Evolutionary conservation across 2,888 invertebrate genomes (phyloP).

Genomic region (Ernsta delagoae): DNA sequence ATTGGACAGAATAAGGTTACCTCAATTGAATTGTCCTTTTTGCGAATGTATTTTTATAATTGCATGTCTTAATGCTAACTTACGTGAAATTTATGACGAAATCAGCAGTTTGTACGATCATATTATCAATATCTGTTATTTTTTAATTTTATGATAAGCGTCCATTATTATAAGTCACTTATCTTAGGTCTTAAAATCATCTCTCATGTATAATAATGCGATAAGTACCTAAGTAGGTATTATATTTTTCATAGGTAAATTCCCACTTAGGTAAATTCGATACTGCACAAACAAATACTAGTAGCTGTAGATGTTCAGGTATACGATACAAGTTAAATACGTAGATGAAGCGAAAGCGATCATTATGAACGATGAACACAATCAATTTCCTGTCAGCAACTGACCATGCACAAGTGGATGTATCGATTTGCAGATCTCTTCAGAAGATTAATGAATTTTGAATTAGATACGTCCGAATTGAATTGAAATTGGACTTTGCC

Average conservation of each 20-base stretch:
- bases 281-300: not conserved
- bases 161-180: too few species aligned
- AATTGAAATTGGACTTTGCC: constrained; percentile 76
- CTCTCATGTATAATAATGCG: too few species aligned
- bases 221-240: too few species aligned
- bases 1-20: constrained; percentile 46
- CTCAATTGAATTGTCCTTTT: constrained; percentile 27
- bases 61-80: too few species aligned
- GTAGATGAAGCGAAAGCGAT: constrained; percentile 30
- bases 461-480: constrained; percentile 81
- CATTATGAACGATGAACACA: constrained; percentile 49
- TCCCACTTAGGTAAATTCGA: too few species aligned
- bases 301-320: too few species aligned
- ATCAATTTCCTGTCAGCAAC: constrained; percentile 83
- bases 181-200: too few species aligned
- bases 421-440: constrained; percentile 58
- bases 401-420: constrained; percentile 80
- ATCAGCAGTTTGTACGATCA: too few species aligned
- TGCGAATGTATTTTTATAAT: constrained; percentile 18
- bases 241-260: too few species aligned
- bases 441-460: constrained; percentile 80
- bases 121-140: too few species aligned
- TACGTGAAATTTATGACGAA: too few species aligned
- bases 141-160: too few species aligned
- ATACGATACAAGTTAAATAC: not conserved